Evolutionary conservation across 92 coral and sea anemone species (phyloP).

Genomic region (Muricea muricata): DNA sequence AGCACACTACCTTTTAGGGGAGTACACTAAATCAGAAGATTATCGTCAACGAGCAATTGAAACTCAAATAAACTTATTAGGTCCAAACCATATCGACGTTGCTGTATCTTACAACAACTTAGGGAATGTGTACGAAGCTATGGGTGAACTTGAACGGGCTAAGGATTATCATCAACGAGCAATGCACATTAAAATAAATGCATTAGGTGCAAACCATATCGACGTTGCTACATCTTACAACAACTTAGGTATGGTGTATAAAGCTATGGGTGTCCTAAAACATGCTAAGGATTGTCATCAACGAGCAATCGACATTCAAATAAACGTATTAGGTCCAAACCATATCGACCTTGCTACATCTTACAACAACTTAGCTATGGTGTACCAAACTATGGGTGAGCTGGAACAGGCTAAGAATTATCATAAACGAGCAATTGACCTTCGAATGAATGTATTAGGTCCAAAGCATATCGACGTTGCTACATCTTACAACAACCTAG

Average conservation of each 20-base stretch:
- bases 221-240: too few species aligned
- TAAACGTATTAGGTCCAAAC: too few species aligned
- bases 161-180: slow-evolving; percentile 31
- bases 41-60: background rate
- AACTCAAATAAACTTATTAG: slow-evolving; percentile 18
- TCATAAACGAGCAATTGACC: slow-evolving; percentile 16
- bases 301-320: too few species aligned
- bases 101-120: slow-evolving; percentile 5
- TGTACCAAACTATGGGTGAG: too few species aligned
- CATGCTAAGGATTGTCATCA: too few species aligned
- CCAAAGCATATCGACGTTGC: too few species aligned
- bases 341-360: too few species aligned
- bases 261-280: background rate
- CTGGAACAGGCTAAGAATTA: background rate
- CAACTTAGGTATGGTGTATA: too few species aligned
- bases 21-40: slow-evolving; percentile 22
- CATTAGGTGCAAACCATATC: too few species aligned
- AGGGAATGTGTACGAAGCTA: background rate
- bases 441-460: too few species aligned
- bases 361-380: too few species aligned
- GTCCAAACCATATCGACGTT: slow-evolving; percentile 27
- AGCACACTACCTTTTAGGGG: background rate
- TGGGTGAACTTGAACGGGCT: slow-evolving; percentile 24
- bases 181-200: background rate
- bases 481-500: too few species aligned